phyloP scores from a whole-genome alignment of 2,113 vertebrate genomes.

The Gymnorhina tibicen region DNA sequence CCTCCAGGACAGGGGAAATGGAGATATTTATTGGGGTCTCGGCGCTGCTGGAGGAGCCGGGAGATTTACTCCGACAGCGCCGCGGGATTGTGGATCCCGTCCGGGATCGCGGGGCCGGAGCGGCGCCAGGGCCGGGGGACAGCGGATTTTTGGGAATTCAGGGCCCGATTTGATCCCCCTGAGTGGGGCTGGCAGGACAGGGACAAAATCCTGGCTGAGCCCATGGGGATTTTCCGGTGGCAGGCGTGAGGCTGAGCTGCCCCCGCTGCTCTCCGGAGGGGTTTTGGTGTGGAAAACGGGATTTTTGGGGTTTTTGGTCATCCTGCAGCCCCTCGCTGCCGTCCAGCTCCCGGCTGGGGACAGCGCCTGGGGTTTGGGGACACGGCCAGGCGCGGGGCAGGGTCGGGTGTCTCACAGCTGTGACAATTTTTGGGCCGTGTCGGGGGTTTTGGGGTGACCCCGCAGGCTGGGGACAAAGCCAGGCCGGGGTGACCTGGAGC shows the following conservation, averaged over 20 bases:
- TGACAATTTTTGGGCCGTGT: fast-evolving
- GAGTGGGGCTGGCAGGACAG: background rate
- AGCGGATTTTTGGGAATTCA: background rate
- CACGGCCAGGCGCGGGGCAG: fast-evolving
- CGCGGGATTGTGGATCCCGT: background rate
- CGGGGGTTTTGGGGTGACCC: background rate
- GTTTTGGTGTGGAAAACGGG: background rate
- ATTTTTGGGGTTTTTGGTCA: background rate
- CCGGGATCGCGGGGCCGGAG: background rate
- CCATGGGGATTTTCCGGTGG: background rate
- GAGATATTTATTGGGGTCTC: slow-evolving; percentile 66
- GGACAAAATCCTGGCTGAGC: fast-evolving
- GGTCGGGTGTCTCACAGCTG: background rate
- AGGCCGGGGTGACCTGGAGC: background rate
- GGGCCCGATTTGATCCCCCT: background rate
- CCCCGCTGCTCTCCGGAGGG: fast-evolving
- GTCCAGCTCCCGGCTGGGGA: background rate
- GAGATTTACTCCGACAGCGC: slow-evolving; percentile 58
- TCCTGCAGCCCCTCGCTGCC: background rate
- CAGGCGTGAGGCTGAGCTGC: background rate
- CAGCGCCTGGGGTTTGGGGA: fast-evolving
- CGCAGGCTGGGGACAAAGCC: too few relatives aligned
- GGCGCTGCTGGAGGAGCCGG: background rate
- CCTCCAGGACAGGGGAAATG: slow-evolving; percentile 58
- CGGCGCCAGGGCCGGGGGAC: background rate